Base-by-base conservation (phyloP, 2,888 invertebrate genomes). In the Agrochola litura region DNA sequence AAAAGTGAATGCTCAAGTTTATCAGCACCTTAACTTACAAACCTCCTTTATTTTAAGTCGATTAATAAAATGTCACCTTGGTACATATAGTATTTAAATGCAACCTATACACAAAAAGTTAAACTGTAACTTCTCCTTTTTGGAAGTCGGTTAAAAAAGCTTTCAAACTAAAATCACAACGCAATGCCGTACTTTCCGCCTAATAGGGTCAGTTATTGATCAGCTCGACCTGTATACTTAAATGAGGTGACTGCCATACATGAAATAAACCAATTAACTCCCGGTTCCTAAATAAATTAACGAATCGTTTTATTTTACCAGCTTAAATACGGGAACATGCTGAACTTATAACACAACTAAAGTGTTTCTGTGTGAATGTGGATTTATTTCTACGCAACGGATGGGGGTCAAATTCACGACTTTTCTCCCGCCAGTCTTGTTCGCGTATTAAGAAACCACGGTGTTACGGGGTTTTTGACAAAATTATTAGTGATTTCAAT, bases 241-340 rank as follows among this genome's bases (percentile, higher is more conserved):
- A 76, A 61, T 30, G n/a, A 56, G 65, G 43, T 52, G 58, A 49
- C 60, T 67, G 30, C 30, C 74, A 77, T 52, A 76, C 66, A 79
- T 84, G 74, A 75, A 82, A 63, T 71, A 64, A 25, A 76, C 69
- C 76, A 84, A 86, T 84, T 72, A 73, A 84, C 58, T 63, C 22
- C 25, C 19, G 12, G 6, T 54, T 56, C n/a, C 37, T 64, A 41
- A 64, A 64, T 49, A 56, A 25, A 71, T 79, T 61, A 49, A 61
- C 54, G 54, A 61, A 41, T 54, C 14, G 30, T 49, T 67, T 43
- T 46, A 19, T 25, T 25, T 43, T 25, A 12, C 43, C 12, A 12
- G 19, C 43, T 19, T 6, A 19, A 41, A 65, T 41, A 16, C 9
- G 37, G 12, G 12, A 37, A 63, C 63, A 12, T 22, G n/a, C 9